Conservation (phyloP, 1,140 invertebrate genomes). For the Condylostylus longicornis region DNA sequence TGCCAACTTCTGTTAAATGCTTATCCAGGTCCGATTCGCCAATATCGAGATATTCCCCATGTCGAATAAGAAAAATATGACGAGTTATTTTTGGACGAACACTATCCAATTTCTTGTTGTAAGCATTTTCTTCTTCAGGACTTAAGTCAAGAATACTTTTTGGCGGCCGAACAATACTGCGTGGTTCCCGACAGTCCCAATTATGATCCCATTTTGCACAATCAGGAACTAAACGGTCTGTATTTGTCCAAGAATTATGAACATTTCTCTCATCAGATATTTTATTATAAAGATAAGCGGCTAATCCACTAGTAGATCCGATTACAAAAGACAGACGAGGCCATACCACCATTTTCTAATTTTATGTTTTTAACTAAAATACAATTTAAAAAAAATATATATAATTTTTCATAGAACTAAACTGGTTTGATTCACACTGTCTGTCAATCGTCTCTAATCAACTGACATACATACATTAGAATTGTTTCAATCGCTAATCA, state of each 20-base stretch:
- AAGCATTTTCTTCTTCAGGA: slow-evolving; percentile 46
- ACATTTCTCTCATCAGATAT: slow-evolving; percentile 14
- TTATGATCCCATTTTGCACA: slow-evolving; percentile 63
- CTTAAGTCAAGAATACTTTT: slow-evolving; percentile 26
- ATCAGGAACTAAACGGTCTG: slow-evolving; percentile 39
- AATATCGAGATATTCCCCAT: slow-evolving; percentile 80
- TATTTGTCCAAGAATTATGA: slow-evolving; percentile 45
- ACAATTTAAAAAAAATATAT: no score
- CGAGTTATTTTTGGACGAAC: slow-evolving; percentile 55
- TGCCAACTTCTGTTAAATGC: slow-evolving; percentile 63
- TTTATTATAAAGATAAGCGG: slow-evolving; percentile 19
- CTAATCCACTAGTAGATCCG: slow-evolving; percentile 22
- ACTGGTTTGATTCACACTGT: no score
- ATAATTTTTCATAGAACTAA: no score
- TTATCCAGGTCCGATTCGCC: slow-evolving; percentile 60
- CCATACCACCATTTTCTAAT: slow-evolving; percentile 10
- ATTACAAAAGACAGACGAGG: slow-evolving; percentile 17
- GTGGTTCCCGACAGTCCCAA: slow-evolving; percentile 73
- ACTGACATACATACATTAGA: no score
- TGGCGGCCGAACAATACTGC: slow-evolving; percentile 50
- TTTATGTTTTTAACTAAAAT: no score
- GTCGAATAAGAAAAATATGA: slow-evolving; percentile 80
- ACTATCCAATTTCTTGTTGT: slow-evolving; percentile 44
- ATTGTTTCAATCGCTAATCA: no score
- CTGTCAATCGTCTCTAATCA: no score